Conservation (phyloP, 1,140 invertebrate genomes). For the Melipona quadrifasciata region DNA sequence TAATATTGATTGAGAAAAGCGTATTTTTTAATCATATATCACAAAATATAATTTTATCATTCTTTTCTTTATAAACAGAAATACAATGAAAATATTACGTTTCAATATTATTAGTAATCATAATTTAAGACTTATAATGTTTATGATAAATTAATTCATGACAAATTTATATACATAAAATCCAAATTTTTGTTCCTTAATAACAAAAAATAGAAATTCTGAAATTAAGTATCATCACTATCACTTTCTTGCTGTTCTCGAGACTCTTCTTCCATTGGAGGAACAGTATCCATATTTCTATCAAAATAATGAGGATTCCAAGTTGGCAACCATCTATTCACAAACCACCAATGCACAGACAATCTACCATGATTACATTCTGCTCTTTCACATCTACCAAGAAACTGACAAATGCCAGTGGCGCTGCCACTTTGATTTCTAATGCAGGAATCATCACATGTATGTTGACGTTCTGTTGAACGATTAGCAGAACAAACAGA, state of each 20-base stretch:
- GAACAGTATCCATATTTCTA: slow-evolving; percentile 60
- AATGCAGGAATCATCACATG: slow-evolving; percentile 78
- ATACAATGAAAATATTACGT: background rate
- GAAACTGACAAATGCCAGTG: slow-evolving; percentile 71
- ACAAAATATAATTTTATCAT: slow-evolving; percentile 44
- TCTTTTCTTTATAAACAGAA: background rate
- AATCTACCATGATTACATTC: slow-evolving; percentile 75
- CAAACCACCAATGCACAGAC: slow-evolving; percentile 77
- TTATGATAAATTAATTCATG: background rate
- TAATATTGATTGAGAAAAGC: background rate
- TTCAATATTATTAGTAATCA: background rate
- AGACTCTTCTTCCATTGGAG: slow-evolving; percentile 58
- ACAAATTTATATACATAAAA: background rate
- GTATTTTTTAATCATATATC: slow-evolving; percentile 19
- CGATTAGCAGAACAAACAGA: slow-evolving; percentile 57
- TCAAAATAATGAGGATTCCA: slow-evolving; percentile 72
- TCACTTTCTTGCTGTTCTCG: slow-evolving; percentile 74
- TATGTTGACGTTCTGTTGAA: slow-evolving; percentile 70
- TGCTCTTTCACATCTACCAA: slow-evolving; percentile 70
- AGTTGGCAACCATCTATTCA: slow-evolving; percentile 75
- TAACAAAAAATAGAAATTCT: background rate
- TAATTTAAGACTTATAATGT: background rate
- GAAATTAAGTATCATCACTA: slow-evolving; percentile 70
- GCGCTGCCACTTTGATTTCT: slow-evolving; percentile 70
- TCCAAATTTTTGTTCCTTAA: background rate